Evolutionary conservation across 2,113 vertebrate species (phyloP), one percentile per base, ranked within the genome.

Genomic region (Protomyctophum bolini): DNA sequence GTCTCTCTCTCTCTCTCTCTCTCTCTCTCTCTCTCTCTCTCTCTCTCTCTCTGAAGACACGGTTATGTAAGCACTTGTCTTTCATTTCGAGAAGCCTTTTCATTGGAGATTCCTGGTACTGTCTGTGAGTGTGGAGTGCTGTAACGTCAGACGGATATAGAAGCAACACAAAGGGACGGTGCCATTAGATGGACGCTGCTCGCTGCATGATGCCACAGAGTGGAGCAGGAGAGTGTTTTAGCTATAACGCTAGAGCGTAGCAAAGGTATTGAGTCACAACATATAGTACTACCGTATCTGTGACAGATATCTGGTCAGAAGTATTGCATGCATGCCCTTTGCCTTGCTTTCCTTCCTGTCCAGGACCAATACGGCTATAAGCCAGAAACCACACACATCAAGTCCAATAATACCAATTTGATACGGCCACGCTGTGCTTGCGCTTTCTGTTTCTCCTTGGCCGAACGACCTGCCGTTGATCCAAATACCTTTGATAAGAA

Each of bases 1-100:
- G 21, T 21, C 21, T 21, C 21, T 21, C 21, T 21, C 21, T 21
- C 21, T 21, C 21, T 21, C 21, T 21, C 21, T 21, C 21, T 21
- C 21, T 21, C 21, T 21, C 21, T 21, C 84, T 76, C 78, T 82
- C 70, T 33, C 3, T 41, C 33, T 41, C 33, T 41, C 33, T 41
- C 33, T 4, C 33, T 41, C 33, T 41, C 84, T 76, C 78, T 82
- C 70, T 33, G 33, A 50, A 82, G 63, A 80, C 73, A 45, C 51
- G 59, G 69, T 87, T 89, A 83, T 63, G 71, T 72, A 85, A 86
- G 67, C 73, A 52, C 57, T 41, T 79, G 73, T 14, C 51, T 64
- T 76, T 70, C 46, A 70, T 69, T 68, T n/a, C 60, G 6, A 41
- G 5, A 52, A 10, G 21, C 54, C n/a, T 52, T 41, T 49, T 57